phyloP scores from a whole-genome alignment of 2,797 vertebrate genomes.

The Cyprinella venusta region DNA sequence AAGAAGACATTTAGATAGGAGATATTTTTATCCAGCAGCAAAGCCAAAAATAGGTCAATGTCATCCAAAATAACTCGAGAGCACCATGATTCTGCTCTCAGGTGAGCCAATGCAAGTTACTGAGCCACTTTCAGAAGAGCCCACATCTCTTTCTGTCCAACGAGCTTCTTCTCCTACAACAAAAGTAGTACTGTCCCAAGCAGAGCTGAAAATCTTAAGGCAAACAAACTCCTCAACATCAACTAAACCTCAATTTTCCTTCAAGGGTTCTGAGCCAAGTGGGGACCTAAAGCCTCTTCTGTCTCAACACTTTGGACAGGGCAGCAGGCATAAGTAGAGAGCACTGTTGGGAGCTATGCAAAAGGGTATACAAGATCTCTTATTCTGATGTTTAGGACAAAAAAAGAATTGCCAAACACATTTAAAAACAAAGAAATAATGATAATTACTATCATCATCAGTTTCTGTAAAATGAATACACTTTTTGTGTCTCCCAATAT shows the following conservation, averaged over 20 bases:
- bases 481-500: not conserved
- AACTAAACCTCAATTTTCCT: not conserved
- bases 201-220: not conserved
- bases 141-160: slow-evolving; percentile 13
- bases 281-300: too few relatives aligned
- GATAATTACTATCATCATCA: not conserved
- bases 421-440: not conserved
- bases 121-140: slow-evolving; percentile 10
- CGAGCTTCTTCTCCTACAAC: not conserved
- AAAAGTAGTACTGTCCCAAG: not conserved
- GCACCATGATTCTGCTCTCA: slow-evolving; percentile 17
- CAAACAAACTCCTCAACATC: not conserved
- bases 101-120: slow-evolving; percentile 14
- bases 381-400: not conserved
- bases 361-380: not conserved
- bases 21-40: slow-evolving; percentile 35
- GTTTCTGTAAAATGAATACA: not conserved
- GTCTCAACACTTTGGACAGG: not conserved
- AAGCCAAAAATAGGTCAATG: slow-evolving; percentile 51
- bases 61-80: slow-evolving; percentile 46
- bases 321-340: not conserved
- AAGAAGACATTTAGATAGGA: slow-evolving; percentile 27
- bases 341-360: not conserved
- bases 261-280: not conserved
- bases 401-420: not conserved